Conservation (phyloP, 2,888 invertebrate genomes). For the Minunthozetes semirufus region DNA sequence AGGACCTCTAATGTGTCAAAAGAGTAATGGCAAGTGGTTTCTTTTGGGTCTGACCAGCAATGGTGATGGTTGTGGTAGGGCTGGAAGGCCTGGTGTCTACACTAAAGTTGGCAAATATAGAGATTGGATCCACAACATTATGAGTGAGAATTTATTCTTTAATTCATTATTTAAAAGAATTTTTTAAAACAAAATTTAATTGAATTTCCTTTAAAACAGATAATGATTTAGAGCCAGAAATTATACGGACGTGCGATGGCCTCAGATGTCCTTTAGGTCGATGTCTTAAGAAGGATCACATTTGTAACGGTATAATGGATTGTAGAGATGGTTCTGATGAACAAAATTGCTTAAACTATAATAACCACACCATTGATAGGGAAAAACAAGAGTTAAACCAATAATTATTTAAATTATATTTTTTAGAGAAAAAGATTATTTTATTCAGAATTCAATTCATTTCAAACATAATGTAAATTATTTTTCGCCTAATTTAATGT, state of each 20-base stretch:
- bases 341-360: constrained; percentile 54
- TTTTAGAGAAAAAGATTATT: not conserved
- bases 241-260: constrained; percentile 50
- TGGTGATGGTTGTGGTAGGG: constrained; percentile 70
- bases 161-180: not conserved
- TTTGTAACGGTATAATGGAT: constrained; percentile 70
- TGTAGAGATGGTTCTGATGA: constrained; percentile 51
- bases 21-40: constrained; percentile 50
- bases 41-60: constrained; percentile 64
- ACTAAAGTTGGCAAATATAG: constrained; percentile 69
- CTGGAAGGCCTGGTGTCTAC: constrained; percentile 70
- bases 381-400: not conserved
- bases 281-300: constrained; percentile 50
- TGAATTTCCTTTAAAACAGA: not conserved
- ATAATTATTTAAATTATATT: not conserved
- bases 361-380: no score
- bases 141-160: constrained; percentile 44
- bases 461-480: constrained; percentile 26
- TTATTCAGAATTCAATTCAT: not conserved
- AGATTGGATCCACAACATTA: constrained; percentile 61
- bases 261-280: constrained; percentile 69
- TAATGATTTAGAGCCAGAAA: not conserved
- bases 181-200: no score
- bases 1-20: constrained; percentile 68
- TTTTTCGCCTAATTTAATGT: constrained; percentile 11